Conservation (phyloP, 2,888 invertebrate species). For the Odontocolon sp. region DNA sequence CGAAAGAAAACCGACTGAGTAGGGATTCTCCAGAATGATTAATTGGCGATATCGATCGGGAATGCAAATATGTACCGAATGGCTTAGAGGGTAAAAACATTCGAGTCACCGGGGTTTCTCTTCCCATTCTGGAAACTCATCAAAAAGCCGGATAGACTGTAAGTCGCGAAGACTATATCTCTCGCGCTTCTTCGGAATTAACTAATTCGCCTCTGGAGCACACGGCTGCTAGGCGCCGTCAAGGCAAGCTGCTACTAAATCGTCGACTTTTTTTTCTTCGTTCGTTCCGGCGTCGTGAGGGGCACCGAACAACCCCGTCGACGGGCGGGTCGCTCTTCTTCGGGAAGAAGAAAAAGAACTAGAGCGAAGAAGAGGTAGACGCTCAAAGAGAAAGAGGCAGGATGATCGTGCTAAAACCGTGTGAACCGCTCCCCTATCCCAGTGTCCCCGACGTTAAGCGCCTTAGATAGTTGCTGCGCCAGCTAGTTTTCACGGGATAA, state of each 20-base stretch:
- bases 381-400: no score
- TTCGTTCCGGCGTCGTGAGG: conserved; percentile 35
- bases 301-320: conserved; percentile 41
- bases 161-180: conserved; percentile 7
- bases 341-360: conserved; percentile 12
- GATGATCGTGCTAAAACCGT: conserved; percentile 72
- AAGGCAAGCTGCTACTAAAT: conserved; percentile 62
- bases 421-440: conserved; percentile 67
- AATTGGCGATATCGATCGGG: not conserved
- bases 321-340: conserved; percentile 19
- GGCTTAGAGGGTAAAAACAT: conserved; percentile 8
- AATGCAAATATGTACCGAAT: not conserved
- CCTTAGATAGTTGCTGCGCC: conserved; percentile 70
- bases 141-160: conserved; percentile 24
- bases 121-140: conserved; percentile 14
- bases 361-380: conserved; percentile 55
- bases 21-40: no score
- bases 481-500: conserved; percentile 73
- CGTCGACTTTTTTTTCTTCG: conserved; percentile 62
- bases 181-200: conserved; percentile 50
- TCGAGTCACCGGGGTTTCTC: conserved; percentile 10
- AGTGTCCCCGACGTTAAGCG: conserved; percentile 70
- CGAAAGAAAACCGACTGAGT: no score
- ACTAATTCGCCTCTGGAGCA: conserved; percentile 55
- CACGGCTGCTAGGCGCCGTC: conserved; percentile 56